Conservation (phyloP, 2,888 invertebrate species). For the Cremastinae sp. region DNA sequence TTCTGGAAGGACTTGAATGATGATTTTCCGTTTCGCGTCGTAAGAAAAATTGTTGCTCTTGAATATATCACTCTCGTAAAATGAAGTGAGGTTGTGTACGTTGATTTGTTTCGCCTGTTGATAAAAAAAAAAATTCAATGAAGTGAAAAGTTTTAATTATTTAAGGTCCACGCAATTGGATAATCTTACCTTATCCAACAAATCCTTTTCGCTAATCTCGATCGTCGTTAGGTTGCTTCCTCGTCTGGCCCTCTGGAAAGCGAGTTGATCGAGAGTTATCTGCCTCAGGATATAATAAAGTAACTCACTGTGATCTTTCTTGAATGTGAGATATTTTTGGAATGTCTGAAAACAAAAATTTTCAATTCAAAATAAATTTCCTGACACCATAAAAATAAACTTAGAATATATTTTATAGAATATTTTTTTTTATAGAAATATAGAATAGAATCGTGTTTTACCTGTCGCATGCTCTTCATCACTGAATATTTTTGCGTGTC, state of each 20-base stretch:
- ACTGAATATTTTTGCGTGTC: constrained; percentile 99
- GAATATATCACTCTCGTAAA: constrained; percentile 95
- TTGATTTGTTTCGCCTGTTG: constrained; percentile 94
- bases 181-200: constrained; percentile 85
- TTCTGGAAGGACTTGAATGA: constrained; percentile 90
- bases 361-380: too few relatives aligned
- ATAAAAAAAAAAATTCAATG: constrained; percentile 34
- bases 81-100: constrained; percentile 92
- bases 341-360: constrained; percentile 88
- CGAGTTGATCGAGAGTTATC: constrained; percentile 93
- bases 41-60: constrained; percentile 92
- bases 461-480: constrained; percentile 97
- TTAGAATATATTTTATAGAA: too few relatives aligned
- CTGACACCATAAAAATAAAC: too few relatives aligned
- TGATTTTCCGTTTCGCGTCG: constrained; percentile 91
- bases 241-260: constrained; percentile 88
- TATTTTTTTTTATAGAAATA: background rate
- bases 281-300: constrained; percentile 97
- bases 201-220: constrained; percentile 92
- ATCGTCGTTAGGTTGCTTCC: constrained; percentile 87
- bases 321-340: constrained; percentile 94
- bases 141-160: background rate
- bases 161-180: background rate
- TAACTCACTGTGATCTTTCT: constrained; percentile 97
- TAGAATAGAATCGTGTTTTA: constrained; percentile 74